Evolutionary conservation across 2,113 vertebrate species (phyloP).

Genomic region (Lepus europaeus): DNA sequence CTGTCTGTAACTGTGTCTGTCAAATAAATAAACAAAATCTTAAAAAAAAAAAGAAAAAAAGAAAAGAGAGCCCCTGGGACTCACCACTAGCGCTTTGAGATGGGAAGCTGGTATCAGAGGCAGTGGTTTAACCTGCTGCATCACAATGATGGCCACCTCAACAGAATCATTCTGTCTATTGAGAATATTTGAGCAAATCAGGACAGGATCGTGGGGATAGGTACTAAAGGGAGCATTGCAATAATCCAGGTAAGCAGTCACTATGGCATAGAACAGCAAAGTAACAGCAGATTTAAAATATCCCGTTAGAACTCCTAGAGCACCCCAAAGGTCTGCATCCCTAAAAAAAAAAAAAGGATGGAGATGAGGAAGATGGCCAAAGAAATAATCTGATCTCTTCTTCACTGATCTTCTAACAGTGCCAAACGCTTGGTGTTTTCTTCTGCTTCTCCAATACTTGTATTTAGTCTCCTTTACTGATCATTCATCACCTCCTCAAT

Average conservation of each 20-base stretch:
- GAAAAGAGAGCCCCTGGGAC: no score
- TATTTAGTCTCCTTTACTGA: background rate
- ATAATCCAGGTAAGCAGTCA: background rate
- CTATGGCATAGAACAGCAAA: background rate
- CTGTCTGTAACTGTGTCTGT: no score
- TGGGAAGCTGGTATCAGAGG: no score
- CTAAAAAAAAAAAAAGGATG: background rate
- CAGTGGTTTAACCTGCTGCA: no score
- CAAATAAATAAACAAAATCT: no score
- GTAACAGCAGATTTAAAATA: background rate
- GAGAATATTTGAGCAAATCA: background rate
- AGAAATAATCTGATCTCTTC: background rate
- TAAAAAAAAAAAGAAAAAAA: no score
- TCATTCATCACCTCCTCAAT: background rate
- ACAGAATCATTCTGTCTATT: background rate
- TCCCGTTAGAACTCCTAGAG: background rate
- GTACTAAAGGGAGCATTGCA: fast-evolving
- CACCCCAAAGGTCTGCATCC: background rate
- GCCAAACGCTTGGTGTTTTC: background rate
- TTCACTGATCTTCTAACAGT: background rate
- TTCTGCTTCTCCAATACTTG: background rate
- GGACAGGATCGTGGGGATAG: no score
- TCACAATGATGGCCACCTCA: no score
- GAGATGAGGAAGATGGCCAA: background rate
- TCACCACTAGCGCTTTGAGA: no score